Evolutionary conservation across 2,797 vertebrate genomes (phyloP), one percentile per base, ranked within the genome.

Genomic region (Myripristis jacobus): DNA sequence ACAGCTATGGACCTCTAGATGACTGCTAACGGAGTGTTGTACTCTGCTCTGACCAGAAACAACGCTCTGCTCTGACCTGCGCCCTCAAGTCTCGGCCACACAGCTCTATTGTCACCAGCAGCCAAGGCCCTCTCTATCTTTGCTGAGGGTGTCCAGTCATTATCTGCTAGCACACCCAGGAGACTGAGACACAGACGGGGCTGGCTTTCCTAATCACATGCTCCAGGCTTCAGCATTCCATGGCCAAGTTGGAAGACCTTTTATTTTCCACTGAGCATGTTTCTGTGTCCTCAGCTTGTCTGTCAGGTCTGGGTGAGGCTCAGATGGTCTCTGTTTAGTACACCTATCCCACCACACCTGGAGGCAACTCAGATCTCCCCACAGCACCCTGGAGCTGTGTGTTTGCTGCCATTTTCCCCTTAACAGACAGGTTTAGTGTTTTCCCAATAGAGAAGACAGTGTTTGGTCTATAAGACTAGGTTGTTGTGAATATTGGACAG

Each of bases 241-340:
- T 95, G 0, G 94, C 95, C 91, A 96, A 95, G 81, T 88, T 95
- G 0, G 94, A 92, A 0, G 94, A 95, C 65, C 95, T 96, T 3
- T 92, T 94, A 87, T 87, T 96, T 83, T 96, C 95, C 16, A 93
- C 93, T 0, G 95, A 96, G 75, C 95, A 96, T 65, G 85, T 96
- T 43, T 89, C 91, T 0, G 19, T 52, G 44, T 54, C 66, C 68
- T 92, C 85, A 3, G 74, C 66, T 36, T 79, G 78, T 73, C 82
- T 79, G 34, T 88, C 80, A 7, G 57, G 74, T 4, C 19, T 48
- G 36, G 77, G 52, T 52, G 77, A 81, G n/a, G 74, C 73, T 38
- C 27, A 57, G 31, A 63, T 67, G 4, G 60, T 81, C 31, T 84
- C 74, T 58, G 75, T 76, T 18, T 74, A 89, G 66, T 70, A 66